Base-by-base conservation (phyloP, 2,888 invertebrate species). In the Anoncus sp. region DNA sequence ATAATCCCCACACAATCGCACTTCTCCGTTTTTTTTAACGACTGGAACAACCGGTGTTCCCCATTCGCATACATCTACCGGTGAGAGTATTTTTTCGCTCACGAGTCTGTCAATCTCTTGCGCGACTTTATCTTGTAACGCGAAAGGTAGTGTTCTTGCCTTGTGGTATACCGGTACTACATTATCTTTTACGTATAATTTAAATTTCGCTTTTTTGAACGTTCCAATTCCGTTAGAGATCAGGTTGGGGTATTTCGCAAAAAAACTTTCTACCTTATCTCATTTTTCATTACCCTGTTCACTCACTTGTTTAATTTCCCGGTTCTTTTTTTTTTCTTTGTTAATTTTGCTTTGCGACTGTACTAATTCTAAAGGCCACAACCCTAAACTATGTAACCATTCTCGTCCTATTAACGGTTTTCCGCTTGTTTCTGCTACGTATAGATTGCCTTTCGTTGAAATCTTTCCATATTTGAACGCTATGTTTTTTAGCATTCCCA, bases 11-110 rank as follows among this genome's bases (percentile, higher is more conserved):
- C 86, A 20, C 7, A 88, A 78, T 12, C 87, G 55, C 9, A 86
- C 74, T 24, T 51, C 47, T 1, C 83, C 85, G 74, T 84, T 75
- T 14, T 75, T 60, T 71, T 86, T 86, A 2, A 82, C 66, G 1
- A 87, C 81, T 3, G 83, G 82, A 14, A 87, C 85, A n/a, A 87
- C 70, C 3, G 86, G 86, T 35, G 86, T 85, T 14, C 80, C 86
- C 85, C 86, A 87, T 10, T 82, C 79, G 24, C 79, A 73, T 69
- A 51, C 59, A 45, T 81, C 81, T 18, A 84, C 77, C 51, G 77
- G 75, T 7, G 55, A 62, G 27, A 87, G 69, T 22, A 83, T 74
- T 38, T 27, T 10, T 31, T 75, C 51, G 9, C 38, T n/a, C 1
- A 75, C 67, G n/a, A 75, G 53, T 47, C 75, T 43, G n/a, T 62